Percentiles rank a stretch among this genome's conserved stretches.
These are phyloP conservation scores for Azemiops feae DNA, from an alignment of 2,113 vertebrate genomes.

Conservation along the genomic window DNA sequence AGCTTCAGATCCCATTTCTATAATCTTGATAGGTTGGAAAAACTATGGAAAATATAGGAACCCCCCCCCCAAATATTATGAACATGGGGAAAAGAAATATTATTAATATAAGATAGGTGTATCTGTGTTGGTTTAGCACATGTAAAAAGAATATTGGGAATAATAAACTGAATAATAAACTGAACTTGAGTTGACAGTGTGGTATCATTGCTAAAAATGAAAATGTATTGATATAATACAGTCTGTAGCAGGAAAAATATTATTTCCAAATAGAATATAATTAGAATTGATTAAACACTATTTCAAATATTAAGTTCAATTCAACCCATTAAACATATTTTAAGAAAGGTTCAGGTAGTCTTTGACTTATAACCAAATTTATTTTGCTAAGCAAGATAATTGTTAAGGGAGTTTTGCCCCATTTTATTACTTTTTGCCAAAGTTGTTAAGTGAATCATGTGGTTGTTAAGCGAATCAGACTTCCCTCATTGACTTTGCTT, in stretches of 20 bases:
- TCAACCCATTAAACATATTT: neutral
- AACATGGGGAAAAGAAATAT: neutral
- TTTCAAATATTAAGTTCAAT: neutral
- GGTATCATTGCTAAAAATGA: neutral
- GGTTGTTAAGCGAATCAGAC: neutral
- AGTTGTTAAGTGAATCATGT: neutral
- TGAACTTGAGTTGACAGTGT: neutral
- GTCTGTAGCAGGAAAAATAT: neutral
- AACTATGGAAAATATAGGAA: neutral
- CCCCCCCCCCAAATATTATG: neutral
- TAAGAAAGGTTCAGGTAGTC: neutral
- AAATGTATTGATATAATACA: neutral
- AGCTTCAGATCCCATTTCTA: neutral
- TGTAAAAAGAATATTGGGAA: neutral
- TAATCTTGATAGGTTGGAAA: neutral
- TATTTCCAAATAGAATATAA: neutral
- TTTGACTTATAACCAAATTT: neutral
- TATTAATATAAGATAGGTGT: neutral
- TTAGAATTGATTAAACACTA: neutral
- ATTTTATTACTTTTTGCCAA: neutral
- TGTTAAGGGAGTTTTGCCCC: neutral
- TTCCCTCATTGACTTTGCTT: neutral
- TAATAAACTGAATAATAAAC: neutral
- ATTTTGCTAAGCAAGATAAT: neutral
- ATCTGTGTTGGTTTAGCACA: neutral